Conservation (phyloP, 2,888 invertebrate species). For the Stictocephala bisonia region DNA sequence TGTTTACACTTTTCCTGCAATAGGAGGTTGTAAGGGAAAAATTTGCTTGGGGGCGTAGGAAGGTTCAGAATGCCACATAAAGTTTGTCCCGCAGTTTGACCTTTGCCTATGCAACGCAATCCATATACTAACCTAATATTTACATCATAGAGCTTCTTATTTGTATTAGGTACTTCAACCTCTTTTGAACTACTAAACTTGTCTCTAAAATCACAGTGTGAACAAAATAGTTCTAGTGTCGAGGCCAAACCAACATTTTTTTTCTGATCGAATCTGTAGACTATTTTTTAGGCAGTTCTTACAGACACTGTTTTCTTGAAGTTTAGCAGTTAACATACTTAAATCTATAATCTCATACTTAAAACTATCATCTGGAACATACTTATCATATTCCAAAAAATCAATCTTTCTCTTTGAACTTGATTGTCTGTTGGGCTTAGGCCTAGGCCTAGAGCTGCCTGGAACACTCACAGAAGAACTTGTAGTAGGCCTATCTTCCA, state of each 20-base stretch:
- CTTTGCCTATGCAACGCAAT: constrained; percentile 25
- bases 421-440: constrained; percentile 8
- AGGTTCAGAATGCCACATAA: constrained; percentile 23
- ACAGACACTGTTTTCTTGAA: constrained; percentile 3
- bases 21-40: not conserved
- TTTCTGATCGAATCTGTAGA: constrained; percentile 15
- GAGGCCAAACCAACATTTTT: constrained; percentile 9
- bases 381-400: not conserved
- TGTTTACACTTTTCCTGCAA: not conserved
- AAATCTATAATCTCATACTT: constrained; percentile 31
- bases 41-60: not conserved
- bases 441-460: not conserved
- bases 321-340: constrained; percentile 11
- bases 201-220: constrained; percentile 25
- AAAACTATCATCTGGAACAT: not conserved
- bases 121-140: constrained; percentile 41
- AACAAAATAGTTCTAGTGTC: constrained; percentile 34
- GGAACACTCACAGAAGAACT: not conserved
- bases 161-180: constrained; percentile 1
- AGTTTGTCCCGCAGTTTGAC: constrained; percentile 9
- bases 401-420: constrained; percentile 3
- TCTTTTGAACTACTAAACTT: constrained; percentile 23
- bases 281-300: constrained; percentile 24
- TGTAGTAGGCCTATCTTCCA: not conserved
- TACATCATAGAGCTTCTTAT: constrained; percentile 20